These are phyloP conservation scores for Athetis lepigone DNA, from an alignment of 2,888 invertebrate species.

Conservation along the genomic window DNA sequence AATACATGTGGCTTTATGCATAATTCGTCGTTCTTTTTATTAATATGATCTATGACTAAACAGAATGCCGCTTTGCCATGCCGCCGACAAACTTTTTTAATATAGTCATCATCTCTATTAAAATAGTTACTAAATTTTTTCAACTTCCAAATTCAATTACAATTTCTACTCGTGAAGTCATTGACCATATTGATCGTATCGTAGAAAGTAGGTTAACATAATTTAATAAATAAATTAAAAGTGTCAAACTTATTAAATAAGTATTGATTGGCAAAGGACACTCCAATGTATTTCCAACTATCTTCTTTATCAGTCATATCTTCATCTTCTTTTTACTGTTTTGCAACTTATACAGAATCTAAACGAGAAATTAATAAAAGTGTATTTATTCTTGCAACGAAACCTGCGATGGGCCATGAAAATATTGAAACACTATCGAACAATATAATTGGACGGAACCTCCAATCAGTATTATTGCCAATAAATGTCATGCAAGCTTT, in stretches of 20 bases:
- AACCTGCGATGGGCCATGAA: neutral
- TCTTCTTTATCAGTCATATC: neutral
- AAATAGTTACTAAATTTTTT: no score
- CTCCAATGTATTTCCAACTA: neutral
- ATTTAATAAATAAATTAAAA: neutral
- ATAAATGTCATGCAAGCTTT: neutral
- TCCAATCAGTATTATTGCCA: slow-evolving; percentile 2
- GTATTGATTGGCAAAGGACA: neutral
- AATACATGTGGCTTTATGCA: no score
- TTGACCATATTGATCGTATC: no score
- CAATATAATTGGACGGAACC: neutral
- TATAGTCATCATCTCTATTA: no score
- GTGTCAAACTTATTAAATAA: neutral
- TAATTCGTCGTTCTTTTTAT: no score
- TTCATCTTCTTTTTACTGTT: neutral
- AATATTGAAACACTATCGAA: neutral
- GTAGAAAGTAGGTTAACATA: no score
- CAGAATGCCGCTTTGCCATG: no score
- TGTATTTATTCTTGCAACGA: neutral
- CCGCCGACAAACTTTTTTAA: no score
- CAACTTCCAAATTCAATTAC: no score
- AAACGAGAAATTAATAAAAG: neutral
- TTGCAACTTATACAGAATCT: neutral
- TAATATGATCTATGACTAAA: no score
- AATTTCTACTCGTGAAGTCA: no score